Base-by-base conservation (phyloP, 2,888 invertebrate genomes). In the Agriopis leucophaearia region DNA sequence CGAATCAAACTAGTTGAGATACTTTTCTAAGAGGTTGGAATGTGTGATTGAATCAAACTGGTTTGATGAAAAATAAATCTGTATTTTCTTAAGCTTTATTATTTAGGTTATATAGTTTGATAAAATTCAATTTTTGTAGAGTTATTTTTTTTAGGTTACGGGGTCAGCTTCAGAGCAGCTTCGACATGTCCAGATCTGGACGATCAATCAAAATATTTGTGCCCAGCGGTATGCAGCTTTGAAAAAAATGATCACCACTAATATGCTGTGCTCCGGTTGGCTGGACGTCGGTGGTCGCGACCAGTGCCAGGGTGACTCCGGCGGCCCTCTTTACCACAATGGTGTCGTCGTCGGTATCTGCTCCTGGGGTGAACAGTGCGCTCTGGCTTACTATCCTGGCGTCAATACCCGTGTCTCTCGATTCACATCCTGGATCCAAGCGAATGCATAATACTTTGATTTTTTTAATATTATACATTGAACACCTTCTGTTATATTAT, bases 301-400 rank as follows among this genome's bases (percentile, higher is more conserved):
- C 76, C 79, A 78, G 73, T 84, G 84, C 76, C 74, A 72, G 66
- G 81, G 81, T 7, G 82, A 83, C 76, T 81, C 82, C 61, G 84
- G 83, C 15, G 80, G 81, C 7, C 83, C 84, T 16, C 77, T 83
- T 65, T 78, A 72, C 73, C 81, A 83, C 74, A 81, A 81, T 68
- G 56, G 64, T 5, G 65, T 81, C 18, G 69, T 81, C 12, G 79
- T 84, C 52, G 82, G 84, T n/a, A 71, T 84, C 51, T 76, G 73
- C 71, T 82, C 82, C 1, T 82, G 74, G 71, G 83, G 83, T 0
- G 8, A 51, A 0, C 70, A 74, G 8, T 84, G 83, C 51, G 83
- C 76, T 15, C 62, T 35, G 0, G 35, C 78, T n/a, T 10, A 18
- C 15, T 83, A 63, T 66, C 83, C 83, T n/a, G 80, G 81, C 1